Evolutionary conservation across 2,113 vertebrate species (phyloP), one percentile per base, ranked within the genome.

Genomic region (Nothobranchius kuhntae): DNA sequence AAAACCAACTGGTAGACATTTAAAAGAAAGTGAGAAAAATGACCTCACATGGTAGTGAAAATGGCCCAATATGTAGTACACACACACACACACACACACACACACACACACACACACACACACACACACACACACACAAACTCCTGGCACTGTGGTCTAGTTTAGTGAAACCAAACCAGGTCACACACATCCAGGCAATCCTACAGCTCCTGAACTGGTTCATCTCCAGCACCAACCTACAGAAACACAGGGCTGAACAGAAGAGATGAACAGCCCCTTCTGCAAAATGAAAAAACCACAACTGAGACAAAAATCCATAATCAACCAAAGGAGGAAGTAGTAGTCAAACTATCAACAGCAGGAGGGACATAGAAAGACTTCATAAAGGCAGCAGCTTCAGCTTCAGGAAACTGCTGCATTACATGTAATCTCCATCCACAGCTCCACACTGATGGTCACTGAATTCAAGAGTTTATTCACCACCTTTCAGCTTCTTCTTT

Each of bases 121-220:
- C 21, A 21, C 21, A 21, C 21, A 21, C 21, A 21, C 21, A 21
- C 21, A 21, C 21, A 21, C 21, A 21, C n/a, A n/a, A n/a, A n/a
- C 36, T 46, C 58, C 24, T 53, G 59, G 66, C 71, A 53, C 45
- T 53, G 42, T 69, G 71, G 66, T 76, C 78, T 71, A 84, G 46
- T 76, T 81, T 15, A 72, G 62, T 58, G 53, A 80, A 82, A 82
- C 73, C 68, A 78, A 84, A 82, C 63, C 77, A 80, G 79, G 82
- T 77, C 79, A 24, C 69, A 50, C 69, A 56, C 26, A 68, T 61
- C 58, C 65, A 72, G 76, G 72, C 75, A 71, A 73, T 79, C 62
- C 48, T 3, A 11, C 56, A 24, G 35, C 45, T 38, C 13, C 59
- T 71, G 58, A 85, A 83, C 81, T 80, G 82, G 79, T 82, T 84